Evolutionary conservation across 2,888 invertebrate species (phyloP), one percentile per base, ranked within the genome.

Genomic region (Archips xylosteana): DNA sequence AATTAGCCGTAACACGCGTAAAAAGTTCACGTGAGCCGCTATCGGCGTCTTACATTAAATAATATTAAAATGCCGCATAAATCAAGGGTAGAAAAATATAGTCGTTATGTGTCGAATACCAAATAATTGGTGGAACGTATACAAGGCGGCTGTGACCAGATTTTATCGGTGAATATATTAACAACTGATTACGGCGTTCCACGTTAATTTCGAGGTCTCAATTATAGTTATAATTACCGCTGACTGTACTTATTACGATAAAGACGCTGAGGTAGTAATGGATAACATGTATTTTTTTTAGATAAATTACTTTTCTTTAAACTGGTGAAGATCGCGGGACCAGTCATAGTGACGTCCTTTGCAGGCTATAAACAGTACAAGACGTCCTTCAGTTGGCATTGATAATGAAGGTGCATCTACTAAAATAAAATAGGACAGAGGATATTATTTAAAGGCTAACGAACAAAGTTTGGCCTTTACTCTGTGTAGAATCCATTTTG

Each of bases 41-140:
- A 62, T 67, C 70, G 57, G 69, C 71, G 51, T 67, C 34, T 76
- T 75, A 71, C 75, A 64, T 69, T 45, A 71, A 73, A 63, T 49
- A 49, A 42, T 75, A 76, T 76, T 78, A 79, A 70, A 78, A 74
- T 73, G 75, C 67, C 61, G 75, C 74, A 78, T 79, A 74, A 78
- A 78, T 77, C 59, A 70, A 64, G 36, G 57, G 51, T 61, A 71
- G 74, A 71, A 76, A 80, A 81, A 84, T 84, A 78, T 77, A 82
- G 79, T 81, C 36, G 57, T 49, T 45, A 70, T 70, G 70, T 82
- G 81, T 83, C 80, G 78, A 83, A 81, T 76, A 74, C 65, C 61
- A 79, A 80, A 78, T 81, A 80, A 78, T 79, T 77, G 80, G 77
- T 78, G 75, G 70, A 77, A 79, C 54, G 63, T 57, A 76, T 71